Percentiles rank a stretch among this genome's conserved stretches.
phyloP scores from a whole-genome alignment of 2,113 vertebrate species.

The Sceloporus tristichus region DNA sequence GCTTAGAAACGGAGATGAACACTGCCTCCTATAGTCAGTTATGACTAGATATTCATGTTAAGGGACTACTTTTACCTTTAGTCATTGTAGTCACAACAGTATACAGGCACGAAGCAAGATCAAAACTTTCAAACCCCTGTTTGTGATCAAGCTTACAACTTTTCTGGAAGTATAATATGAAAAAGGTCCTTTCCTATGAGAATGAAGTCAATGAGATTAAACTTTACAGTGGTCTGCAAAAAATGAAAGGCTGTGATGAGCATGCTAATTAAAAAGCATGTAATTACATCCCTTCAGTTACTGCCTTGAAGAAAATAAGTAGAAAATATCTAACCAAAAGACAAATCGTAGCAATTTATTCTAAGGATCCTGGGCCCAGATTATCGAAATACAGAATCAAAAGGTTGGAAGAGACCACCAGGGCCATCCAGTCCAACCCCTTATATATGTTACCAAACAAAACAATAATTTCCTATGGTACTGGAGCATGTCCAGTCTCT shows the following conservation, averaged over 20 bases:
- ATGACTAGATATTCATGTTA: too few species aligned
- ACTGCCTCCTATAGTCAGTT: too few species aligned
- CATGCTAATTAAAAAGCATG: conserved; percentile 21
- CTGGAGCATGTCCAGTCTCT: not conserved
- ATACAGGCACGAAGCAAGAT: not conserved
- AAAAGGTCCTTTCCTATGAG: not conserved
- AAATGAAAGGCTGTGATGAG: not conserved
- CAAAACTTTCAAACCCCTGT: conserved; percentile 1
- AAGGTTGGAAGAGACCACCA: too few species aligned
- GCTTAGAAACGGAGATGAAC: too few species aligned
- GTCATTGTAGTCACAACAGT: not conserved
- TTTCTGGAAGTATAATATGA: conserved; percentile 1
- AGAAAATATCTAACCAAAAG: conserved; percentile 35
- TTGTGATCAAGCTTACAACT: not conserved
- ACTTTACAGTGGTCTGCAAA: conserved; percentile 18
- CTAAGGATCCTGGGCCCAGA: not conserved
- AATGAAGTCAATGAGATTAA: conserved; percentile 1
- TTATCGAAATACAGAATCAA: too few species aligned
- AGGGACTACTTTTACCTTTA: too few species aligned
- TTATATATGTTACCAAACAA: not conserved
- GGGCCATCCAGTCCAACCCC: too few species aligned
- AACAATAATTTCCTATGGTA: not conserved
- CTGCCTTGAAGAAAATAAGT: conserved; percentile 31
- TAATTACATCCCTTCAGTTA: conserved; percentile 24
- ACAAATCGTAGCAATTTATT: conserved; percentile 27